A percentile compares a stretch with the other conserved stretches of the same genome.
phyloP scores from a whole-genome alignment of 2,113 vertebrate genomes.

The Poeciliopsis retropinna region DNA sequence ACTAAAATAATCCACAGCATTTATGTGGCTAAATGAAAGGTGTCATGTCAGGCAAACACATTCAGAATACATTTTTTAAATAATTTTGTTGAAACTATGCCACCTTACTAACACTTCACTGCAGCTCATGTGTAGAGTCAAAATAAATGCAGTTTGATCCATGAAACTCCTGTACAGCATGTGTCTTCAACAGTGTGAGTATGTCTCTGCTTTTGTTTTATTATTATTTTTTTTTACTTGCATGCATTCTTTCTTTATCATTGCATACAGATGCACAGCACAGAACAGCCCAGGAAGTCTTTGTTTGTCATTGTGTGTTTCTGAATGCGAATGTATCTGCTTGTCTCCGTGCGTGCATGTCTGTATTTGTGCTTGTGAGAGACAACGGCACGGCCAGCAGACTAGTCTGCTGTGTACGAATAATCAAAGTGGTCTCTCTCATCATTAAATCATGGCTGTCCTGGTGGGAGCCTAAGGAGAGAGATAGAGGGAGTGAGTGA shows the following conservation, averaged over 20 bases:
- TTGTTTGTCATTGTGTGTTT: conserved; percentile 30
- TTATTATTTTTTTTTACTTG: conserved; percentile 20
- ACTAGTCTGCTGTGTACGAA: conserved; percentile 80
- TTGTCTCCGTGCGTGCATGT: conserved; percentile 9
- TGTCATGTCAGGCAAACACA: neutral
- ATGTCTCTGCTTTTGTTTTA: conserved; percentile 8
- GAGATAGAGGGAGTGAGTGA: conserved; percentile 56
- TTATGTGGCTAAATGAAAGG: neutral
- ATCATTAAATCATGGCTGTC: conserved; percentile 76
- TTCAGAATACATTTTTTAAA: neutral
- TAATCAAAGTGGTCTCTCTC: conserved; percentile 85
- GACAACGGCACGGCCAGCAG: conserved; percentile 59
- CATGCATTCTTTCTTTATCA: conserved; percentile 12
- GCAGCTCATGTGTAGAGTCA: neutral
- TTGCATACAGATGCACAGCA: conserved; percentile 13
- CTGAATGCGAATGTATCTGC: conserved; percentile 10
- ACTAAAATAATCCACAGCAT: neutral
- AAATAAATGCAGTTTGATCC: neutral
- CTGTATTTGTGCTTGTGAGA: conserved; percentile 47
- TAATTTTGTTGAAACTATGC: conserved; percentile 24
- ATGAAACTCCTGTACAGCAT: neutral
- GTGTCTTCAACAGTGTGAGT: conserved; percentile 2
- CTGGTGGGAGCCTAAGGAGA: conserved; percentile 72
- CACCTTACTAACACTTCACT: conserved; percentile 28
- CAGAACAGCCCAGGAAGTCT: conserved; percentile 3